phyloP scores from a whole-genome alignment of 2,113 vertebrate species.

The Thryonomys swinderianus region DNA sequence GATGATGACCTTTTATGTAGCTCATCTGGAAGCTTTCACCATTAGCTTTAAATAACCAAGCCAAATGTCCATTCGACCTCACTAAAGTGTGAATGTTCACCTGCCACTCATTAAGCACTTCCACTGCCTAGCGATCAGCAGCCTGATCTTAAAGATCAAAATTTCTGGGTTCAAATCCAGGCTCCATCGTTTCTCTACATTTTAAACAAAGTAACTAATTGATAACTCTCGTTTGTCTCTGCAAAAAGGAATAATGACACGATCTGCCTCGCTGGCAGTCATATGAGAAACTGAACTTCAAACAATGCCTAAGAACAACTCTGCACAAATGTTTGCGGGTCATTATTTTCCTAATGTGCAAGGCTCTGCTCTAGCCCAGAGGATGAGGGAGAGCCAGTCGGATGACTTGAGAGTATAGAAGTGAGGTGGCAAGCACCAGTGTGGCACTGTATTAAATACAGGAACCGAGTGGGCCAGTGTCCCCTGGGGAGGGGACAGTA shows the following conservation, averaged over 20 bases:
- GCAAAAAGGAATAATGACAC: not conserved
- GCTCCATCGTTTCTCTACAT: not conserved
- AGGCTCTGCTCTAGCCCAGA: not conserved
- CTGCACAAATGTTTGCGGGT: too few species aligned
- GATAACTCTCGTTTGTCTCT: constrained; percentile 3
- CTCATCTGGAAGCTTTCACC: not conserved
- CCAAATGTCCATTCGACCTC: not conserved
- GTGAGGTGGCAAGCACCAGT: not conserved
- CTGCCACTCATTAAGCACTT: not conserved
- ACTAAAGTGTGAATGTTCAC: not conserved
- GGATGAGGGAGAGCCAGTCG: not conserved
- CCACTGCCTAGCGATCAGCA: not conserved
- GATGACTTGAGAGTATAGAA: not conserved
- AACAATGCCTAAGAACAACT: not conserved
- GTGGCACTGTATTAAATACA: not conserved
- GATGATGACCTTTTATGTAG: not conserved
- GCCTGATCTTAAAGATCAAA: not conserved
- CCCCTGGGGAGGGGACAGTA: fast-evolving
- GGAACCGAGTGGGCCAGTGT: not conserved
- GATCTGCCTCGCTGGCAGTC: not conserved
- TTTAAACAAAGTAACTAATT: not conserved
- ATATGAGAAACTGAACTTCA: not conserved
- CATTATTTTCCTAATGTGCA: not conserved
- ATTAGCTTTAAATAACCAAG: not conserved
- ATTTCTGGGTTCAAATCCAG: not conserved